Percentiles rank a stretch among this genome's conserved stretches.
These are phyloP conservation scores for Burhinus oedicnemus DNA, from an alignment of 2,113 vertebrate species.

Conservation along the genomic window DNA sequence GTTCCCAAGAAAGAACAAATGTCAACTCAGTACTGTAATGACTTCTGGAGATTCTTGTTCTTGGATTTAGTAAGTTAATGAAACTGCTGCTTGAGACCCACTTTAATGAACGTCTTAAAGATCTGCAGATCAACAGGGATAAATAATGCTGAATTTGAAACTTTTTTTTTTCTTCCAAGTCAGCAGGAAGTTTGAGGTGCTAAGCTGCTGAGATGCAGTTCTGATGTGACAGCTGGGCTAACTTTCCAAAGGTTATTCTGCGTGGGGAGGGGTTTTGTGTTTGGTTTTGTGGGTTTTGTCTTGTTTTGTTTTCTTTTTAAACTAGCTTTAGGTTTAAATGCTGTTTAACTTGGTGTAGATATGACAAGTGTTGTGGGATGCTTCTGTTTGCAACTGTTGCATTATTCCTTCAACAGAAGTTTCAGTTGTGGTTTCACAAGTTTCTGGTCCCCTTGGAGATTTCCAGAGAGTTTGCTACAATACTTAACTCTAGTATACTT, in stretches of 20 bases:
- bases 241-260: neutral
- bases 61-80: constrained; percentile 34
- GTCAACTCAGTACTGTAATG: neutral
- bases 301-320: neutral
- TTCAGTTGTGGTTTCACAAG: neutral
- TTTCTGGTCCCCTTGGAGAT: neutral
- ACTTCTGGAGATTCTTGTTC: constrained; percentile 23
- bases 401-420: neutral
- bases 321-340: neutral
- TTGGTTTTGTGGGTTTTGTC: neutral
- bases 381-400: neutral
- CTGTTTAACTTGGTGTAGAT: neutral
- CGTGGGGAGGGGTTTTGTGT: neutral
- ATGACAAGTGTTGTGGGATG: neutral
- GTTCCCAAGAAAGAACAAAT: neutral
- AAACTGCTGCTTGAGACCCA: neutral
- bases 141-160: constrained; percentile 22
- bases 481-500: neutral
- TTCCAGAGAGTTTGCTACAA: neutral
- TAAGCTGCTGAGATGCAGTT: constrained; percentile 8
- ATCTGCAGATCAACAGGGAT: constrained; percentile 6
- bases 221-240: constrained; percentile 7
- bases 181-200: constrained; percentile 20
- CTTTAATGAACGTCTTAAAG: constrained; percentile 7
- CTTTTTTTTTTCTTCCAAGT: neutral